Percentiles rank a stretch among this genome's conserved stretches.
Conservation (phyloP, 2,888 invertebrate genomes). For the Carabus problematicus region DNA sequence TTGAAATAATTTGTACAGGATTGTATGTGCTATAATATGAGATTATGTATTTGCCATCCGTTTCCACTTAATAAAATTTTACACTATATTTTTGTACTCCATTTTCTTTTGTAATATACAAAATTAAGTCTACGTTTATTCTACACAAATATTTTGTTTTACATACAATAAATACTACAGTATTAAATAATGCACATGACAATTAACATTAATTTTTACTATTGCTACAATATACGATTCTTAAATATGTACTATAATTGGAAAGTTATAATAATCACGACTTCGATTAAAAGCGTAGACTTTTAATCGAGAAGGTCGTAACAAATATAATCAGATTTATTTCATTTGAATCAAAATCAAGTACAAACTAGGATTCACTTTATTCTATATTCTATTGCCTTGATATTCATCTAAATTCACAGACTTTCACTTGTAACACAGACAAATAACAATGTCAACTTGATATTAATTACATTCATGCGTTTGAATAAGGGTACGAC, state of each 20-base stretch:
- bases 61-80: slow-evolving; percentile 41
- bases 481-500: slow-evolving; percentile 72
- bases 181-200: too few species aligned
- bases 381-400: too few species aligned
- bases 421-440: background rate
- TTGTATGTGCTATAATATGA: background rate
- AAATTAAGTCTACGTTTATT: slow-evolving; percentile 30
- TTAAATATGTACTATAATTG: too few species aligned
- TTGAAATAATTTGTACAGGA: slow-evolving; percentile 29
- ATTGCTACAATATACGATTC: too few species aligned
- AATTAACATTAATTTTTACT: too few species aligned
- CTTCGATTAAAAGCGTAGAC: too few species aligned
- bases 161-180: slow-evolving; percentile 25
- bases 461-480: slow-evolving; percentile 72
- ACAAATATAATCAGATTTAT: too few species aligned
- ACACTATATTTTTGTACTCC: slow-evolving; percentile 42
- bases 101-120: slow-evolving; percentile 33
- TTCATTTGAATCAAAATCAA: background rate
- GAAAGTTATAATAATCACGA: too few species aligned
- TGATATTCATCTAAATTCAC: too few species aligned
- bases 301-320: too few species aligned
- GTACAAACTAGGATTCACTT: background rate
- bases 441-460: background rate
- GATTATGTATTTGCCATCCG: slow-evolving; percentile 39
- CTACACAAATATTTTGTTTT: slow-evolving; percentile 19